These are phyloP conservation scores for Procavia capensis DNA, from an alignment of 2,113 vertebrate genomes.

Conservation along the genomic window DNA sequence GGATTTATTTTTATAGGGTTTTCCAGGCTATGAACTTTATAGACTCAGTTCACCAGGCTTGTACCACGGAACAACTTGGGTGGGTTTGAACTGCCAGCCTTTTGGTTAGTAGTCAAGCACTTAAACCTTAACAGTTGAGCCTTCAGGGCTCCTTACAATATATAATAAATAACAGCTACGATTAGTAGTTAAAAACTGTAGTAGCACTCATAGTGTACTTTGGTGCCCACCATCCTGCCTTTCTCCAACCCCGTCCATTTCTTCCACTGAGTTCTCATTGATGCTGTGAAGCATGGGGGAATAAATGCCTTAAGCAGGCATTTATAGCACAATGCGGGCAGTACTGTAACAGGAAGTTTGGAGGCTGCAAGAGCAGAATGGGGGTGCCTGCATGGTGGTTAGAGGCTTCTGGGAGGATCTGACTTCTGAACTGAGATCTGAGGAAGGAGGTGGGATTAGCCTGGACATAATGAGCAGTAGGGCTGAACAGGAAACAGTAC, in stretches of 20 bases:
- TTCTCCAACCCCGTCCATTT: neutral
- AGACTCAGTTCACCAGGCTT: neutral
- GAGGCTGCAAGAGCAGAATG: neutral
- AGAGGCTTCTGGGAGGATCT: neutral
- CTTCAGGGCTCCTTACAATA: neutral
- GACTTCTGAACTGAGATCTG: neutral
- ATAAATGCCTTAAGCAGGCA: neutral
- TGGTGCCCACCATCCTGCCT: neutral
- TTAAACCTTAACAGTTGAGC: neutral
- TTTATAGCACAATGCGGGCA: neutral
- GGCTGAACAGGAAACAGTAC: neutral
- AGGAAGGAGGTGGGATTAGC: neutral
- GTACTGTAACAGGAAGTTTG: neutral
- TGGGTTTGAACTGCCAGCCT: neutral
- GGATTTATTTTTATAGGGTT: too few species aligned
- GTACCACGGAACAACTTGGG: neutral
- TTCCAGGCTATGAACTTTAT: neutral
- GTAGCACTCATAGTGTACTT: neutral
- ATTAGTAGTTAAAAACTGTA: rapidly evolving
- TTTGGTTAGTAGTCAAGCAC: neutral
- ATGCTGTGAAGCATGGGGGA: too few species aligned
- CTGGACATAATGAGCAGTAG: neutral
- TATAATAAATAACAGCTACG: neutral
- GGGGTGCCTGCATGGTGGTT: neutral
- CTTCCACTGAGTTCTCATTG: neutral